Conservation (phyloP, 2,888 invertebrate genomes). For the Ptychoptera albimana region DNA sequence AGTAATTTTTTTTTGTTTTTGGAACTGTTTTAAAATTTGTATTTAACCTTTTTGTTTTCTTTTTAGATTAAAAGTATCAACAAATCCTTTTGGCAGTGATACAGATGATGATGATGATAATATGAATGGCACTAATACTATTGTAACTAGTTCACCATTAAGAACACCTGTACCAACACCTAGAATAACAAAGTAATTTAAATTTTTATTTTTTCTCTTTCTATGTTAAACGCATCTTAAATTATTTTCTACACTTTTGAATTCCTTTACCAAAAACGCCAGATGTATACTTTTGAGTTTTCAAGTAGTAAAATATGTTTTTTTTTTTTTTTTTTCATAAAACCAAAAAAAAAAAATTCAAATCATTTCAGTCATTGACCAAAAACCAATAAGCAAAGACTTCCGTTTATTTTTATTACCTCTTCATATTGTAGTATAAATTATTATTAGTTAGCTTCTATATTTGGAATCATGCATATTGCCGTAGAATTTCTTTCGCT, state of each 20-base stretch:
- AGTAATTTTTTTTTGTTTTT: constrained; percentile 1
- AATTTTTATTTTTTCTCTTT: background rate
- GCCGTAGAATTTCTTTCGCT: no score
- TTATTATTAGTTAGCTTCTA: no score
- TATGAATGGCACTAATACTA: constrained; percentile 32
- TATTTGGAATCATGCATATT: no score
- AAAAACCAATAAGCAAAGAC: background rate
- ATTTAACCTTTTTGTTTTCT: constrained; percentile 3
- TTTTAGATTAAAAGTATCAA: constrained; percentile 28
- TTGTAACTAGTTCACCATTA: constrained; percentile 13
- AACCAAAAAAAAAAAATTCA: no score
- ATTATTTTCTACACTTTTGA: no score
- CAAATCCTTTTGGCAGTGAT: constrained; percentile 63
- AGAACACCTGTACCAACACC: constrained; percentile 26
- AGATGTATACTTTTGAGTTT: background rate
- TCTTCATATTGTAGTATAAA: background rate
- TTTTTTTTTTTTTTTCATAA: no score
- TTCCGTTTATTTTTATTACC: background rate
- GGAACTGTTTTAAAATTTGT: background rate
- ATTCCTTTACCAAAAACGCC: no score
- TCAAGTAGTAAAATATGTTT: background rate
- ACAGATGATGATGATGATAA: constrained; percentile 40
- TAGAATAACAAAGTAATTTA: constrained; percentile 18
- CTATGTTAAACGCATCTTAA: background rate
- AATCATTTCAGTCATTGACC: background rate